Conservation (phyloP, 2,113 vertebrate genomes). For the Podocnemis expansa region DNA sequence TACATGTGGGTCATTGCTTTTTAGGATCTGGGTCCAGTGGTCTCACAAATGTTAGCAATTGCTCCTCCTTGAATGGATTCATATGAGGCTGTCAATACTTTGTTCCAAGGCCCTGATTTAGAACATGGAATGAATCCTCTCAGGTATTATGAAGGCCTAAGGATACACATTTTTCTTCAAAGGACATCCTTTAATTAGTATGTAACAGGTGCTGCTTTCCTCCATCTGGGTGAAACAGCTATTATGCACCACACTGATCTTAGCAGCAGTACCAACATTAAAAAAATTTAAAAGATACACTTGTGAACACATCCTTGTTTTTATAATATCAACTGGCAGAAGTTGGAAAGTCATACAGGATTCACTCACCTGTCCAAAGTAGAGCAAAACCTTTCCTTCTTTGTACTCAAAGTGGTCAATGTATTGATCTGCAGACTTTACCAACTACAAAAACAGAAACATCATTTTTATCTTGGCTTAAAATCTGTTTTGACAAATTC, state of each 20-base stretch:
- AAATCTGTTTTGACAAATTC: background rate
- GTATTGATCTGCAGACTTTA: conserved; percentile 74
- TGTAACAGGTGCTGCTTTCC: background rate
- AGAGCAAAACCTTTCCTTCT: conserved; percentile 74
- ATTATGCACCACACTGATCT: background rate
- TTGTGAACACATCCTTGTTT: background rate
- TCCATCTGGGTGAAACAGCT: background rate
- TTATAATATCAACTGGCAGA: background rate
- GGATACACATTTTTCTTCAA: background rate
- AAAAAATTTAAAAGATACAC: background rate
- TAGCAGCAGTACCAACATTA: fast-evolving
- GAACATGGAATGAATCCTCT: background rate
- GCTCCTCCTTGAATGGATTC: background rate
- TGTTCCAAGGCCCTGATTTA: background rate
- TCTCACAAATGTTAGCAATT: background rate
- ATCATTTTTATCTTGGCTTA: background rate
- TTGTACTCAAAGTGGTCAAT: conserved; percentile 75
- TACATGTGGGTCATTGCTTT: background rate
- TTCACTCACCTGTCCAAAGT: conserved; percentile 73
- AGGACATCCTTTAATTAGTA: background rate
- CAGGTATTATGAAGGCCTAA: background rate
- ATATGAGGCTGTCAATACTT: background rate
- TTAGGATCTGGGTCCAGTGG: background rate
- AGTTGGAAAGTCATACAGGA: background rate
- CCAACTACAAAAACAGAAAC: conserved; percentile 43